Conservation (phyloP, 2,113 vertebrate species). For the Urocolius indicus region DNA sequence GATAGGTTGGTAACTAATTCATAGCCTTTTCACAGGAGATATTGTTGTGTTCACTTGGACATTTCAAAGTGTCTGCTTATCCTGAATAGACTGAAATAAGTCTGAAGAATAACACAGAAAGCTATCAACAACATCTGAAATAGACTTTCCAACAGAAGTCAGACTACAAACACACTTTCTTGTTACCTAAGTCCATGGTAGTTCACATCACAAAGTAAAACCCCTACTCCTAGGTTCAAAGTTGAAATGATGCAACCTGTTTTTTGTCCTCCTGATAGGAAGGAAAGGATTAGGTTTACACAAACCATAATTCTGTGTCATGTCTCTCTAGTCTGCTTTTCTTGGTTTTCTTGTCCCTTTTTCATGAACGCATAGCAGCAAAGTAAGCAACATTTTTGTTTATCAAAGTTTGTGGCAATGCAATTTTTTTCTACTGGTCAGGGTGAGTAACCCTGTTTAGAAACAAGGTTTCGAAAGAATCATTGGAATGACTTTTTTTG, state of each 20-base stretch:
- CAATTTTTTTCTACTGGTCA: neutral
- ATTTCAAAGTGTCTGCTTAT: neutral
- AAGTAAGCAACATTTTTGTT: neutral
- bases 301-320: neutral
- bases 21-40: neutral
- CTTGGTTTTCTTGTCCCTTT: neutral
- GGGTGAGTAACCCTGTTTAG: neutral
- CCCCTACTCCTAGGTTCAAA: accelerated
- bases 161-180: neutral
- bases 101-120: neutral
- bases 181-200: neutral
- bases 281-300: neutral
- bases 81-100: neutral
- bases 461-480: neutral
- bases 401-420: neutral
- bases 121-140: neutral
- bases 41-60: neutral
- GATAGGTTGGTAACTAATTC: neutral
- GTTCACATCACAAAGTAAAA: neutral
- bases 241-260: neutral
- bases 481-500: neutral
- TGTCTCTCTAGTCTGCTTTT: neutral
- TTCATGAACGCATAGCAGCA: neutral
- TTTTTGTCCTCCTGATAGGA: neutral
- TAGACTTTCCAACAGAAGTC: neutral